Evolutionary conservation across 1,140 invertebrate species (phyloP), one percentile per base, ranked within the genome.

Genomic region (Anoplolepis gracilipes): DNA sequence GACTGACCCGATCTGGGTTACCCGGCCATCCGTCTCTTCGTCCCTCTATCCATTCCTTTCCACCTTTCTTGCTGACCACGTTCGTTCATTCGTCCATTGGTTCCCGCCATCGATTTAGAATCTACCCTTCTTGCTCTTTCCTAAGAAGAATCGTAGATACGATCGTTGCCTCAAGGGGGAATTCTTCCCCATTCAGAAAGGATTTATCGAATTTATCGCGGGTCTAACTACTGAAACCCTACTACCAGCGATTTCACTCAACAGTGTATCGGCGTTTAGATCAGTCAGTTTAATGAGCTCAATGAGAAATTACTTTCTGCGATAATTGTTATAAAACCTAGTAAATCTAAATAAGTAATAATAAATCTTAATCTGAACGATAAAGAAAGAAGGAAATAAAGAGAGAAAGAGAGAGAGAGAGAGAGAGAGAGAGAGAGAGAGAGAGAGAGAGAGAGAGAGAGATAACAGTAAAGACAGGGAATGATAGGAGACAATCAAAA

Each of bases 1-100:
- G 88, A 93, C 92, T 92, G 91, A 92, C 84, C 92, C 94, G 88
- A 95, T 95, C 94, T 95, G 94, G 94, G 94, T 95, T 95, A 95
- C 94, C 94, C 94, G 94, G 94, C 94, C 94, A 95, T 94, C 91
- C 91, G 93, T 93, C 93, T 91, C 81, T 90, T 84, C 88, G 90
- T 85, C 79, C 88, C 85, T 91, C 87, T 88, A 87, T 91, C 87
- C 88, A 79, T 92, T 85, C 86, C 91, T 64, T 88, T 90, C 84
- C 76, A 70, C 88, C 88, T 88, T 90, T 88, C 61, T 84, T 62
- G 59, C 65, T 82, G 69, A 53, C 89, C 76, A 90, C 85, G 90
- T 93, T 90, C 90, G 91, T 92, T 90, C 90, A 90, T 93, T 93
- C 92, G 90, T 90, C 86, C 88, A 79, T 90, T 93, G 67, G 76